These are phyloP conservation scores for Gambusia yucatana DNA, from an alignment of 2,797 vertebrate genomes.

Conservation along the genomic window DNA sequence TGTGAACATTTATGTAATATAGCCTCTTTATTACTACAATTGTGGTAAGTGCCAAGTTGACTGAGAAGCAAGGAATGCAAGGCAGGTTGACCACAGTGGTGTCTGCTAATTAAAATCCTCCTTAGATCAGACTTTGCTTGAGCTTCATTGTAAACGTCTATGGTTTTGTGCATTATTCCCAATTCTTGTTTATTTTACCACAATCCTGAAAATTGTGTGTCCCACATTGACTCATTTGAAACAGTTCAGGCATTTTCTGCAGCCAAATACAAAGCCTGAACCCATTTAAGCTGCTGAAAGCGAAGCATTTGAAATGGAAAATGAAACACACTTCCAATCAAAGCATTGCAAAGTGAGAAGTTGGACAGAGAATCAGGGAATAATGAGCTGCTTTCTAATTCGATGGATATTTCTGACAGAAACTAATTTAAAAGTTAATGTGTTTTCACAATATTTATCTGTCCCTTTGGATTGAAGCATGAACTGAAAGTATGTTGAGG, in stretches of 20 bases:
- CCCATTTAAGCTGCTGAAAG: conserved; percentile 47
- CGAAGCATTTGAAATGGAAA: conserved; percentile 45
- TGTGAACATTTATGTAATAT: no score
- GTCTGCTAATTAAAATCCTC: conserved; percentile 31
- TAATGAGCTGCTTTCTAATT: conserved; percentile 51
- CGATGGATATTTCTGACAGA: conserved; percentile 60
- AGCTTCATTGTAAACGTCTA: conserved; percentile 10
- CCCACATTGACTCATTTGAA: conserved; percentile 48
- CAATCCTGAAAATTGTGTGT: conserved; percentile 30
- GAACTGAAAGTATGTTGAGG: background rate
- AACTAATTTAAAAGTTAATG: conserved; percentile 51
- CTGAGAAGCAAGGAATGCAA: conserved; percentile 20
- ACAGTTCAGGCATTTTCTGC: conserved; percentile 39
- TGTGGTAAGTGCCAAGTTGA: no score
- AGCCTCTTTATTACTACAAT: no score
- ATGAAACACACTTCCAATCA: conserved; percentile 39
- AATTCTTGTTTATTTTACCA: conserved; percentile 27
- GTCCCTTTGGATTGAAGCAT: conserved; percentile 16
- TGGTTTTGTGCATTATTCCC: background rate
- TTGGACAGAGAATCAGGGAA: conserved; percentile 28
- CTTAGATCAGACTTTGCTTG: conserved; percentile 13
- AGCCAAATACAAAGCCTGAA: conserved; percentile 53
- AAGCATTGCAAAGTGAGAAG: conserved; percentile 27
- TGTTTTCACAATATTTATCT: conserved; percentile 21
- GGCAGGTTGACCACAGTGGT: background rate